These are phyloP conservation scores for Calliopsis andreniformis DNA, from an alignment of 1,140 invertebrate species.

Conservation along the genomic window DNA sequence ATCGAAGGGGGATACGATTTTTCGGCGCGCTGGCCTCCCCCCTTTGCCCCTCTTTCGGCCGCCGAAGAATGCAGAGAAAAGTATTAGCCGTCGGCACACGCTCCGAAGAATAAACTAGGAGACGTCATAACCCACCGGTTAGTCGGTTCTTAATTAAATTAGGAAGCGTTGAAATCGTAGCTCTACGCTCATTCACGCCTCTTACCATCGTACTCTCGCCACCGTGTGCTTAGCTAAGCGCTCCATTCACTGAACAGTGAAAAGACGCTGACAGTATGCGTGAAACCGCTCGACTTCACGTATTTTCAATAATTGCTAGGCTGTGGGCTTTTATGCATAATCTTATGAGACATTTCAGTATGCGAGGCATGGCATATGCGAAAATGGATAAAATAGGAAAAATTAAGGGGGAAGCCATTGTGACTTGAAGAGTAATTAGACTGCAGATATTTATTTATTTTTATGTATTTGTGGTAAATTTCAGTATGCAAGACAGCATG, in stretches of 20 bases:
- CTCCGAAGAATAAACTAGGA: conserved; percentile 54
- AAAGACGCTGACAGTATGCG: conserved; percentile 64
- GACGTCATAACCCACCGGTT: conserved; percentile 66
- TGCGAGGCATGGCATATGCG: too few relatives aligned
- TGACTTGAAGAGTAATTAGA: too few relatives aligned
- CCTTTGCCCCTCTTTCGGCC: not conserved
- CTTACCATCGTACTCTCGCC: conserved; percentile 69
- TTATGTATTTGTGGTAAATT: too few relatives aligned
- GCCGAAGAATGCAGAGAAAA: conserved; percentile 25
- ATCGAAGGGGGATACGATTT: not conserved
- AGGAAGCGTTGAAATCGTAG: conserved; percentile 75
- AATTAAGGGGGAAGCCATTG: too few relatives aligned
- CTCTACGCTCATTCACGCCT: conserved; percentile 74
- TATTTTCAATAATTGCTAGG: conserved; percentile 43
- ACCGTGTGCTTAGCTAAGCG: conserved; percentile 66
- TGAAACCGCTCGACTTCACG: conserved; percentile 34
- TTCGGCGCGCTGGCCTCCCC: too few relatives aligned
- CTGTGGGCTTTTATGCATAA: too few relatives aligned
- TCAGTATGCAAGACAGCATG: too few relatives aligned
- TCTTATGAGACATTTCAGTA: too few relatives aligned
- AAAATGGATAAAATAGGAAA: too few relatives aligned
- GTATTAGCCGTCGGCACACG: conserved; percentile 59
- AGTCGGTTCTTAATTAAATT: conserved; percentile 77
- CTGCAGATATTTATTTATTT: too few relatives aligned
- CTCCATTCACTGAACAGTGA: conserved; percentile 70